Percentiles rank a stretch among this genome's conserved stretches.
Conservation (phyloP, 2,113 vertebrate genomes). For the Petaurus breviceps region DNA sequence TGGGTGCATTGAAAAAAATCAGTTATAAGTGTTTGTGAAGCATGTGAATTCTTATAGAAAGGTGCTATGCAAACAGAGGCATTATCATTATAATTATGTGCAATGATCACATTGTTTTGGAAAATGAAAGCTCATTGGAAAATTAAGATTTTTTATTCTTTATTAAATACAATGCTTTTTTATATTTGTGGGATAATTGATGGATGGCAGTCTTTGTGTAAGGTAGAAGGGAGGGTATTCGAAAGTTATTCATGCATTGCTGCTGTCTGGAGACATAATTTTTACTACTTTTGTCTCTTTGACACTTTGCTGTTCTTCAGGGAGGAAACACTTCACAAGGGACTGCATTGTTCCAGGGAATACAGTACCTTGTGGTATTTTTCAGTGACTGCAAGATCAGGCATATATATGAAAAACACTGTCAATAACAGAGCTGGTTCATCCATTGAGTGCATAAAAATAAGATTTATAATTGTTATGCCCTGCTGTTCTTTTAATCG, state of each 20-base stretch:
- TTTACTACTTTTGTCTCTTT: slow-evolving; percentile 66
- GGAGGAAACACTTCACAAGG: slow-evolving; percentile 59
- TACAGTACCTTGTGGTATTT: slow-evolving; percentile 29
- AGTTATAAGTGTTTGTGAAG: not conserved
- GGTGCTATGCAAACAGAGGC: slow-evolving; percentile 32
- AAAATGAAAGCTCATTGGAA: slow-evolving; percentile 48
- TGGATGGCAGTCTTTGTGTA: slow-evolving; percentile 41
- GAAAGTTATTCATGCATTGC: not conserved
- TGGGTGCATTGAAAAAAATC: slow-evolving; percentile 24
- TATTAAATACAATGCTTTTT: slow-evolving; percentile 48
- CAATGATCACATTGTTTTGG: slow-evolving; percentile 3
- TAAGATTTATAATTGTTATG: slow-evolving; percentile 28
- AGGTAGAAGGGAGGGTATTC: not conserved
- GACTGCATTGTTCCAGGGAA: slow-evolving; percentile 32
- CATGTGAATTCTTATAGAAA: slow-evolving; percentile 21
- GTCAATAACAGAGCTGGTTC: not conserved
- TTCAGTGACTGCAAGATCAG: slow-evolving; percentile 61
- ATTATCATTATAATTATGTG: slow-evolving; percentile 28
- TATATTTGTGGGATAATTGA: slow-evolving; percentile 21
- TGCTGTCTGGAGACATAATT: slow-evolving; percentile 63
- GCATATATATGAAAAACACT: slow-evolving; percentile 47
- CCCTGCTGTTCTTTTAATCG: slow-evolving; percentile 23
- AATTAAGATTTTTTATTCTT: slow-evolving; percentile 18
- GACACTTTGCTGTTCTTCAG: slow-evolving; percentile 71
- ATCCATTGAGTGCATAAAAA: slow-evolving; percentile 28